Base-by-base conservation (phyloP, 2,888 invertebrate species). In the Frankliniella fusca region DNA sequence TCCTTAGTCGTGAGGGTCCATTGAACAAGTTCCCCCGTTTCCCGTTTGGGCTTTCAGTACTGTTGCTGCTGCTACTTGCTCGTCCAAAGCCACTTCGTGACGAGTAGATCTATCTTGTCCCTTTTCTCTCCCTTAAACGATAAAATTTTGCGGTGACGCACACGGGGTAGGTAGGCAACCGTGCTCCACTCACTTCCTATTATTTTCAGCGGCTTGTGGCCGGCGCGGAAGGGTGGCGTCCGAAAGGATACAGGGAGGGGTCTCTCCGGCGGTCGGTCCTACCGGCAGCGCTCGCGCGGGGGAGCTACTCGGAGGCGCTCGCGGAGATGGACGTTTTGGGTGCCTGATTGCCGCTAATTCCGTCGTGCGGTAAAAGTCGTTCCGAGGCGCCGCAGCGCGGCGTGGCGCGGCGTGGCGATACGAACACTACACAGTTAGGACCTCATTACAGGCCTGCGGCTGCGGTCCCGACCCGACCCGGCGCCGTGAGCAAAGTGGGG, bases 331-430 rank as follows among this genome's bases (percentile, higher is more conserved):
- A 23, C 70, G 70, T 76, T 76, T 76, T 76, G 70, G 70, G 70
- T 27, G 61, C 70, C 70, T 76, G 70, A 76, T 76, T 76, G 70
- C 70, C 70, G 70, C 70, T 76, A 76, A 76, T 76, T 76, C 70
- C 70, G 70, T 23, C 23, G 70, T 27, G 70, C 70, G 70, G 70
- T 61, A 61, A 61, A 61, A 61, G 61, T 61, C 61, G 18, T 61
- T 61, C 61, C 61, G 15, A 61, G 61, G 61, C 61, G 61, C 61
- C 61, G 61, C n/a, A 20, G 18, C n/a, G 61, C n/a, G 61, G 15
- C 61, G 61, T 23, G 23, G 70, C 70, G 70, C 23, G 11, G 70
- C 27, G 70, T 12, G 3, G 70, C 65, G 20, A n/a, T n/a, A 15
- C 18, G 20, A n/a, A 18, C 70, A 23, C 70, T 23, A 70, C 70